Conservation (phyloP, 2,888 invertebrate genomes). For the Stegana nigrithorax region DNA sequence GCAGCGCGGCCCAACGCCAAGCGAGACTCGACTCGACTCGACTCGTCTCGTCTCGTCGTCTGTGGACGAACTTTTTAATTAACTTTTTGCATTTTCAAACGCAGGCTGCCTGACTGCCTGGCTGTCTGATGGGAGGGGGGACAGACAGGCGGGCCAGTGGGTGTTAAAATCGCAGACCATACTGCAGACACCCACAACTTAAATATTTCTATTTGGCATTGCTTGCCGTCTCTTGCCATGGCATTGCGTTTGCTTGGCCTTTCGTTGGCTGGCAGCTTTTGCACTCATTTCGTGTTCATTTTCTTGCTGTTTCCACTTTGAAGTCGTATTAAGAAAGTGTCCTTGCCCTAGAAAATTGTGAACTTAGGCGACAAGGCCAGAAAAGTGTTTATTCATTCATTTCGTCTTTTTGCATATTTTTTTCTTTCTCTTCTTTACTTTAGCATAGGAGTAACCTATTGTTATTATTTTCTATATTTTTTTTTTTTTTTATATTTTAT, state of each 20-base stretch:
- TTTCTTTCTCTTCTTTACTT: too few species aligned
- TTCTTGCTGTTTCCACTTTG: constrained; percentile 7
- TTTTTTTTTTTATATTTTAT: too few species aligned
- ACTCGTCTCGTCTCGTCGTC: too few species aligned
- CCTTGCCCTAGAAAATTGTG: constrained; percentile 43
- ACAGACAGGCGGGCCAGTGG: background rate
- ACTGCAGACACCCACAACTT: background rate
- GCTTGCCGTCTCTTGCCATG: too few species aligned
- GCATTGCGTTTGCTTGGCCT: too few species aligned
- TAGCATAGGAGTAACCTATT: too few species aligned
- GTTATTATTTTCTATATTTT: too few species aligned
- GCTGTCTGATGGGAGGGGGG: background rate
- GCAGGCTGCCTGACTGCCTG: too few species aligned
- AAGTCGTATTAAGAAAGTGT: constrained; percentile 42
- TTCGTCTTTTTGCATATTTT: too few species aligned
- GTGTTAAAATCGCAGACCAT: too few species aligned
- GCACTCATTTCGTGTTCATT: constrained; percentile 19
- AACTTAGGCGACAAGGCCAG: constrained; percentile 45
- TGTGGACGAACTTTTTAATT: constrained; percentile 54
- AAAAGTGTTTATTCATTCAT: constrained; percentile 16
- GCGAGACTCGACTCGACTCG: too few species aligned
- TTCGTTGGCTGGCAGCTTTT: constrained; percentile 42
- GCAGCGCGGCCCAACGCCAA: too few species aligned
- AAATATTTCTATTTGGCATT: constrained; percentile 3
- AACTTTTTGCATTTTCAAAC: constrained; percentile 45